phyloP scores from a whole-genome alignment of 2,888 invertebrate species.

The Drosophila ustulata region DNA sequence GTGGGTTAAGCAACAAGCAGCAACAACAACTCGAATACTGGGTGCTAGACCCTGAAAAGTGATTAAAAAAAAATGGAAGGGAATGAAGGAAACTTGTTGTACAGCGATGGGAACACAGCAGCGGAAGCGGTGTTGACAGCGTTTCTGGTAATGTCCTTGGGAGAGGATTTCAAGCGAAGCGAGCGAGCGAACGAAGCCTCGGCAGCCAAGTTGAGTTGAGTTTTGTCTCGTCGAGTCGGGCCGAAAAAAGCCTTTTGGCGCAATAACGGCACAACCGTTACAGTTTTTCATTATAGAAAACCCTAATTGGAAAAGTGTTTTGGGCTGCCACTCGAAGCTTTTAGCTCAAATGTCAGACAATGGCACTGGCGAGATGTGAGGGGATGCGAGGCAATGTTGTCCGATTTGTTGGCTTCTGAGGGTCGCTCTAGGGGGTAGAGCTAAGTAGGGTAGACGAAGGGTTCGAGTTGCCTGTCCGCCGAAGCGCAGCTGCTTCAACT shows the following conservation, averaged over 20 bases:
- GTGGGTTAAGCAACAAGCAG: constrained; percentile 46
- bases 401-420: constrained; percentile 76
- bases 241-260: constrained; percentile 55
- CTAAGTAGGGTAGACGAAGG: constrained; percentile 16
- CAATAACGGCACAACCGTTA: constrained; percentile 69
- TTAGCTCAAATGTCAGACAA: constrained; percentile 76
- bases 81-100: constrained; percentile 62
- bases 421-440: constrained; percentile 16
- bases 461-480: constrained; percentile 21
- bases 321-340: constrained; percentile 79
- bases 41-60: constrained; percentile 79
- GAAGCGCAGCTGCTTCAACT: constrained; percentile 69
- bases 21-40: constrained; percentile 29
- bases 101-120: constrained; percentile 49
- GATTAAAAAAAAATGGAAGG: constrained; percentile 72
- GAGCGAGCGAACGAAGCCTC: neutral
- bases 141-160: constrained; percentile 56
- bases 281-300: constrained; percentile 71
- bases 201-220: neutral
- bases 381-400: constrained; percentile 62
- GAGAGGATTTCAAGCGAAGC: constrained; percentile 46
- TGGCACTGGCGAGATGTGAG: constrained; percentile 27
- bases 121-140: constrained; percentile 50
- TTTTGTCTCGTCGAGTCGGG: constrained; percentile 1
- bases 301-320: constrained; percentile 81